These are phyloP conservation scores for Poecile atricapillus DNA, from an alignment of 2,113 vertebrate species.

Conservation along the genomic window DNA sequence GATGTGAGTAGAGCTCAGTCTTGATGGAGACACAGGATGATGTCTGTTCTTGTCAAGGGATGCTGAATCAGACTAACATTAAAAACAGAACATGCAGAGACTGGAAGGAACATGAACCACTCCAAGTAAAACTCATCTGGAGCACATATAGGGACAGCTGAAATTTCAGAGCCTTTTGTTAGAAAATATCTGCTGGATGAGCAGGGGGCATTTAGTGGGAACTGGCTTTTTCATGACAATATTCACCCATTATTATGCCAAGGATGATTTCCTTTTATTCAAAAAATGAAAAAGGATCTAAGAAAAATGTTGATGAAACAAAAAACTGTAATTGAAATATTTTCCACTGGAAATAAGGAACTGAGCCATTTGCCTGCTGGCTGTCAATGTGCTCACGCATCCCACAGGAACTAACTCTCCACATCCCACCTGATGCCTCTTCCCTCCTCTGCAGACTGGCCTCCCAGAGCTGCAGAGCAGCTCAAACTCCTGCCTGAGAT, in stretches of 20 bases:
- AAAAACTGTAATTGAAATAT: neutral
- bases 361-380: slow-evolving; percentile 41
- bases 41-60: neutral
- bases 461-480: neutral
- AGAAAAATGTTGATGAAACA: slow-evolving; percentile 27
- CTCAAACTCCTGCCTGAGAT: neutral
- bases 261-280: slow-evolving; percentile 25
- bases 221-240: neutral
- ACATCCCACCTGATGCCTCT: slow-evolving; percentile 29
- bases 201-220: neutral
- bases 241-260: slow-evolving; percentile 6
- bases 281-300: slow-evolving; percentile 36
- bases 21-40: neutral
- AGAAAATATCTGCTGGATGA: slow-evolving; percentile 28
- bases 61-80: neutral
- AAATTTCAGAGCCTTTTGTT: slow-evolving; percentile 36
- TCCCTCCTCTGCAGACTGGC: neutral
- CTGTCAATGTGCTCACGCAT: neutral
- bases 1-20: neutral
- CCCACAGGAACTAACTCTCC: neutral
- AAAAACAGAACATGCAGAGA: neutral
- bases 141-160: neutral
- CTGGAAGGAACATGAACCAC: neutral
- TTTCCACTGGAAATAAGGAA: slow-evolving; percentile 47
- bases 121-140: slow-evolving; percentile 18